Conservation (phyloP, 2,888 invertebrate genomes). For the Tiphia femorata region DNA sequence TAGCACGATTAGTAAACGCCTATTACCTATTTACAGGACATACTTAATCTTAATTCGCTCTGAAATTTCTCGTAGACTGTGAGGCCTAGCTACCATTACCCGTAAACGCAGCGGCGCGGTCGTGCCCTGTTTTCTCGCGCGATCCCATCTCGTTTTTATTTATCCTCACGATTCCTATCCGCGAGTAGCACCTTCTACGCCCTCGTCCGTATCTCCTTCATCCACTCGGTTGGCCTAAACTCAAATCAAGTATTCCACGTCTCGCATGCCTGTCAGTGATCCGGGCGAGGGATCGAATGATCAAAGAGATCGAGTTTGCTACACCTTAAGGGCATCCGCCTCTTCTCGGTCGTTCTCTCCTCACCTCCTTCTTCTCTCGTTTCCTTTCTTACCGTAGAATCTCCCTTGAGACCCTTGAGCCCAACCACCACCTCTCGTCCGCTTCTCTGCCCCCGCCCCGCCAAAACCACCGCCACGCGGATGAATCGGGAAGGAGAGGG, state of each 20-base stretch:
- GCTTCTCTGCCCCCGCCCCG: neutral
- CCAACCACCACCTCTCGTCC: too few species aligned
- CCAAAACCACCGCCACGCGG: neutral
- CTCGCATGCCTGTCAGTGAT: slow-evolving; percentile 13
- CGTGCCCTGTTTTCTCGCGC: too few species aligned
- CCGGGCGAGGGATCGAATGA: slow-evolving; percentile 15
- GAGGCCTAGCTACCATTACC: too few species aligned
- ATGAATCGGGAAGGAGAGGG: slow-evolving; percentile 16
- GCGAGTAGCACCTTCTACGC: slow-evolving; percentile 8
- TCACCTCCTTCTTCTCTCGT: neutral
- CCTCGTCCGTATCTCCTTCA: neutral
- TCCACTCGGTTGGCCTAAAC: neutral
- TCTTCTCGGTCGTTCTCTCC: slow-evolving; percentile 9
- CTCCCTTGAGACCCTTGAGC: too few species aligned
- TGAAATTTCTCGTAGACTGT: too few species aligned
- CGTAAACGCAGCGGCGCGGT: too few species aligned
- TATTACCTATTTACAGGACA: too few species aligned
- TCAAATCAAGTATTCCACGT: slow-evolving; percentile 17
- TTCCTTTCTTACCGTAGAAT: neutral
- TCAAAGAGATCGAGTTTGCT: slow-evolving; percentile 23
- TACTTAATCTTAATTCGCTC: too few species aligned
- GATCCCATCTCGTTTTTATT: too few species aligned
- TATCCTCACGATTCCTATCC: too few species aligned
- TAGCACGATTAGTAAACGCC: too few species aligned
- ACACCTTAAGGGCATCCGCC: slow-evolving; percentile 21